phyloP scores from a whole-genome alignment of 2,113 vertebrate species.

The Piaya cayana region DNA sequence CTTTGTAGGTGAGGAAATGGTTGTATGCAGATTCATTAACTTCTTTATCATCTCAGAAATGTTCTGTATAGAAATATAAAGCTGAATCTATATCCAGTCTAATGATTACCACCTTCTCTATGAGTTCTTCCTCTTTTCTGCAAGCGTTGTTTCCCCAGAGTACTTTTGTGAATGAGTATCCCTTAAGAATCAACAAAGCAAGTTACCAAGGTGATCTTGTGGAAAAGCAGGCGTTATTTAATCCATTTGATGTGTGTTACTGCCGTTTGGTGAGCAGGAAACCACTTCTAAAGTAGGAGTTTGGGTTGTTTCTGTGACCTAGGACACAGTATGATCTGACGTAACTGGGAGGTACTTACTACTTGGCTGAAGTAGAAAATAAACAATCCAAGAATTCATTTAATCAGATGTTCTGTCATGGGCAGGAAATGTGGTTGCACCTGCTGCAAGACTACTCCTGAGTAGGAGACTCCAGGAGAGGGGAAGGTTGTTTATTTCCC shows the following conservation, averaged over 20 bases:
- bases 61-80: not conserved
- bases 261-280: not conserved
- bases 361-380: not conserved
- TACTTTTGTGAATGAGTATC: not conserved
- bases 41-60: not conserved
- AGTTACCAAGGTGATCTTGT: not conserved
- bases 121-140: not conserved
- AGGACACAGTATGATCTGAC: not conserved
- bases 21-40: not conserved
- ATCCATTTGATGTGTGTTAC: not conserved
- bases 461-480: not conserved
- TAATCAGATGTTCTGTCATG: not conserved
- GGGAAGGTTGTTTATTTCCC: rapidly evolving
- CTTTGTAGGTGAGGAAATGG: not conserved
- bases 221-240: not conserved
- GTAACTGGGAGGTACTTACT: not conserved
- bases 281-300: not conserved
- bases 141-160: not conserved
- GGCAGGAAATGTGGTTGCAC: not conserved
- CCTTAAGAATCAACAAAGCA: not conserved
- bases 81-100: not conserved
- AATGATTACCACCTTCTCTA: not conserved
- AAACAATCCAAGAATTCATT: no score
- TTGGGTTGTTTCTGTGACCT: not conserved
- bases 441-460: no score